Percentiles rank a stretch among this genome's conserved stretches.
Conservation (phyloP, 2,113 vertebrate genomes). For the Micromys minutus region DNA sequence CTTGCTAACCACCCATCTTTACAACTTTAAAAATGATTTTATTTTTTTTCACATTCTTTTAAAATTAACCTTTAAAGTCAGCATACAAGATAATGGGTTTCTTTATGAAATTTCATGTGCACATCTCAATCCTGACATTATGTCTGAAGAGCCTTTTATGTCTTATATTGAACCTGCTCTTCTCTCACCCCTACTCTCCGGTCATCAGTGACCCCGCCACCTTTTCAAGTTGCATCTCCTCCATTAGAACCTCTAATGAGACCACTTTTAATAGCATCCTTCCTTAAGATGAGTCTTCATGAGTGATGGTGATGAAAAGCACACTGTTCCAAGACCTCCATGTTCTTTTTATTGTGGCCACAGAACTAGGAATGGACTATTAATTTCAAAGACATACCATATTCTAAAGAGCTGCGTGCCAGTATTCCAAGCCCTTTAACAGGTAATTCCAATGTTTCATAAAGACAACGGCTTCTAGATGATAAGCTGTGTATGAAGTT, state of each 20-base stretch:
- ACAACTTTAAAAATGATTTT: neutral
- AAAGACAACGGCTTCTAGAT: neutral
- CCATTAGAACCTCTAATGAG: neutral
- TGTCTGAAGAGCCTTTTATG: neutral
- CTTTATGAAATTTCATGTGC: neutral
- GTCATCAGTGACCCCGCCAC: rapidly evolving
- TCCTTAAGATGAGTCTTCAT: neutral
- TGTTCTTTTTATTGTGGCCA: neutral
- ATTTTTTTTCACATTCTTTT: neutral
- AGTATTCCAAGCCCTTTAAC: neutral
- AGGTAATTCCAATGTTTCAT: neutral
- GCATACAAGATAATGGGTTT: neutral
- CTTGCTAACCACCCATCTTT: too few relatives aligned
- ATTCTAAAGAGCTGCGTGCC: neutral
- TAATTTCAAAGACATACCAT: neutral
- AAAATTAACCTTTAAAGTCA: neutral
- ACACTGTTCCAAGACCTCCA: neutral
- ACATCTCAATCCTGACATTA: neutral
- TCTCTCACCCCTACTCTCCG: neutral
- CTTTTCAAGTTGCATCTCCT: neutral
- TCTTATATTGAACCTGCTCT: neutral
- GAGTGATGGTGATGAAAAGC: neutral
- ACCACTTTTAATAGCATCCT: neutral
- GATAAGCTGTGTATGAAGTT: neutral
- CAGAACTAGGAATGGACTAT: neutral